These are phyloP conservation scores for Clarias fuscus DNA, from an alignment of 2,797 vertebrate genomes.

Conservation along the genomic window DNA sequence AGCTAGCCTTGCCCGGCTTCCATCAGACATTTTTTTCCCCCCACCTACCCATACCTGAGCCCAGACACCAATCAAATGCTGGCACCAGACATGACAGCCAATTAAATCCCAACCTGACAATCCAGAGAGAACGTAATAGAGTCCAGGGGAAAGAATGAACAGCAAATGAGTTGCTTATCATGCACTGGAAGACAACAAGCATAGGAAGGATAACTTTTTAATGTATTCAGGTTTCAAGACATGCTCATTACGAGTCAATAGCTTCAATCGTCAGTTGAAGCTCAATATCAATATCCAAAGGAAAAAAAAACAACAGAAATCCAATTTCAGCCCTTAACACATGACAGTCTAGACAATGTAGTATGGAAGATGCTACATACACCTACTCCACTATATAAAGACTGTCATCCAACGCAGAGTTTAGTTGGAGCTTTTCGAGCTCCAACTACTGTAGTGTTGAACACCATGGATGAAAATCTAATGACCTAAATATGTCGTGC, in stretches of 20 bases:
- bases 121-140: conserved; percentile 30
- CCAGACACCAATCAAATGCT: conserved; percentile 51
- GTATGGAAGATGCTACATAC: background rate
- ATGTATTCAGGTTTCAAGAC: conserved; percentile 39
- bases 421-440: background rate
- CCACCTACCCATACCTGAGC: conserved; percentile 53
- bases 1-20: conserved; percentile 48
- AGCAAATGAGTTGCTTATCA: conserved; percentile 36
- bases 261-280: background rate
- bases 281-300: background rate
- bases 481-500: background rate
- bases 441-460: background rate
- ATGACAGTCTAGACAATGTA: background rate
- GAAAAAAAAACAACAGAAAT: background rate
- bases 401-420: conserved; percentile 16
- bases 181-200: conserved; percentile 5
- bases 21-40: conserved; percentile 39
- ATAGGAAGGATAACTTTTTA: background rate
- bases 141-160: conserved; percentile 1
- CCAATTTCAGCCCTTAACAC: background rate
- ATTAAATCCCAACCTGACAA: conserved; percentile 51
- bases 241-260: conserved; percentile 14
- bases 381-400: conserved; percentile 17
- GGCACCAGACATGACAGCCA: conserved; percentile 56
- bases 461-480: background rate